Base-by-base conservation (phyloP, 2,888 invertebrate species). In the Metopia argyrocephala region DNA sequence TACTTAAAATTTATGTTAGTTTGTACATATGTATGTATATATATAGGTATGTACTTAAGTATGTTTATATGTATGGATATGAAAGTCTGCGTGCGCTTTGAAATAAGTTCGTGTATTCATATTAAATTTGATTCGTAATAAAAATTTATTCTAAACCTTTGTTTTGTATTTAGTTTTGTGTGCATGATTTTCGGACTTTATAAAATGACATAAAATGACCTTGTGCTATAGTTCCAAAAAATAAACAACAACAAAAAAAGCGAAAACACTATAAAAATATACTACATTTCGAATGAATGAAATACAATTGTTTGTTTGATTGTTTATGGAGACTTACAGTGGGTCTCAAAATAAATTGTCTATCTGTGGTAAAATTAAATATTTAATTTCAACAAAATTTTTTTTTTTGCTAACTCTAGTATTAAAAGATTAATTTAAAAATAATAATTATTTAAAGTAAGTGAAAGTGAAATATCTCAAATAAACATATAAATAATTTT, bases 131-230 rank as follows among this genome's bases (percentile, higher is more conserved):
- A n/a, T 38, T 38, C 38, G 38, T 38, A 38, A 38, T 38, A n/a
- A n/a, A n/a, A n/a, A n/a, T 75, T 2, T 66, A 28, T 54, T 54
- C 61, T 62, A 57, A 45, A 28, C n/a, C n/a, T n/a, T n/a, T 64
- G 56, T 50, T 59, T 28, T 65, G n/a, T 18, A 71, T 31, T 52
- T 20, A 20, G 45, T 64, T 61, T 66, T 56, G 52, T 80, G 45
- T 78, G 76, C 61, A 65, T 76, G 69, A 56, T 20, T 70, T 69
- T 74, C 56, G 74, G 70, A 75, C 81, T 70, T 78, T 56, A 78
- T 70, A 78, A 61, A 56, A 61, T 76, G 74, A 81, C 74, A 78
- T 70, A 70, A 75, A 75, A 70, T 81, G 78, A 81, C 81, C 78
- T 78, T 78, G 81, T 81, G 65, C 20, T 69, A 61, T 76, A 62